Evolutionary conservation across 2,113 vertebrate species (phyloP).

Genomic region (Clarias gariepinus): DNA sequence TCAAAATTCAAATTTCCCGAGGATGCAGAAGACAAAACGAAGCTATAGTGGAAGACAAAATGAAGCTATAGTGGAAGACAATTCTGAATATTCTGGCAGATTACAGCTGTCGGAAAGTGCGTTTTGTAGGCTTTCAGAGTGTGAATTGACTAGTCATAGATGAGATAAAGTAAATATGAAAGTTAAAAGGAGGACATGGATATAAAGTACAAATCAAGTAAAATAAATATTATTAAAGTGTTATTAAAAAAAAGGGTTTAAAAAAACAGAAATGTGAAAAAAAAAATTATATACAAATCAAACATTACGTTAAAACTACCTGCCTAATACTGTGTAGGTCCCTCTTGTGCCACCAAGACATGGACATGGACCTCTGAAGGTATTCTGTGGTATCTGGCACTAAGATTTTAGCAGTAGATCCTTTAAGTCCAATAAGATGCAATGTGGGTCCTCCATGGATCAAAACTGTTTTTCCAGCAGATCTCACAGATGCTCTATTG

Average conservation of each 20-base stretch:
- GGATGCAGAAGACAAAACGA: background rate
- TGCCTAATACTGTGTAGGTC: too few relatives aligned
- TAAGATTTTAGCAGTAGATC: too few relatives aligned
- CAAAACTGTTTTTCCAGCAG: too few relatives aligned
- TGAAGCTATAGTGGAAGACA: background rate
- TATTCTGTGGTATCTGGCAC: too few relatives aligned
- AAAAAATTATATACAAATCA: background rate
- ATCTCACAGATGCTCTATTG: too few relatives aligned
- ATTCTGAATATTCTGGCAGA: background rate
- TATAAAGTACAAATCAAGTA: background rate
- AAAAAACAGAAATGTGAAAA: too few relatives aligned
- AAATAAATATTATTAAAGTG: background rate
- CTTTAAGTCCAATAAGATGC: too few relatives aligned
- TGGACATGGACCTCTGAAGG: too few relatives aligned
- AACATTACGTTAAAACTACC: too few relatives aligned
- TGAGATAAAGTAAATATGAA: background rate
- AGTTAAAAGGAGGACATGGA: background rate
- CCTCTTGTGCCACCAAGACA: too few relatives aligned
- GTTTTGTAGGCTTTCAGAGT: background rate
- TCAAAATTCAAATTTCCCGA: background rate
- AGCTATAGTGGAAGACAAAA: background rate
- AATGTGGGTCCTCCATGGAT: too few relatives aligned
- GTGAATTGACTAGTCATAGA: background rate
- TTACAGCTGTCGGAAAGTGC: background rate
- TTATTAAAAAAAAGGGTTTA: too few relatives aligned